Evolutionary conservation across 2,888 invertebrate species (phyloP), one percentile per base, ranked within the genome.

Genomic region (Ctenicera cuprea): DNA sequence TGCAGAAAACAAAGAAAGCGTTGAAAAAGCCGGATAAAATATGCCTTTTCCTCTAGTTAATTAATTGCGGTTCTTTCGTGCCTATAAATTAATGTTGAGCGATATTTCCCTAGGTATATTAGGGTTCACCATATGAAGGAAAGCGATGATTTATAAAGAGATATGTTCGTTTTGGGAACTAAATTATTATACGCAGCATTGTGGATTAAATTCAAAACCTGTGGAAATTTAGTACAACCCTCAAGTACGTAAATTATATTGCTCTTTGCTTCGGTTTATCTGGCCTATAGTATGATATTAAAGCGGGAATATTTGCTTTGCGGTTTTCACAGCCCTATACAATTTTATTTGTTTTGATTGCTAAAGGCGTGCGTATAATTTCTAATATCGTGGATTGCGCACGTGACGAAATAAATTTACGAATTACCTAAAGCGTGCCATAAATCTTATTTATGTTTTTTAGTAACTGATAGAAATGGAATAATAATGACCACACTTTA

Each of bases 101-200:
- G 69, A 70, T 70, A 70, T 70, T 70, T 70, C 70, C 70, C 70
- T 45, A 70, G 70, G 64, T 70, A 70, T 70, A 63, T 70, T 54
- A 70, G 54, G 45, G 62, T 63, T 68, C 57, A 14, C 68, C 48
- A 50, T 61, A 61, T 68, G 68, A 68, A 68, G 63, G 54, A 63
- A 63, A 41, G 62, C 63, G 70, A 70, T 70, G 70, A 63, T 70
- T 70, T 70, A 70, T 70, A 63, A 63, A 63, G 64, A 70, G 63
- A 41, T 61, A 69, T 69, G 37, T 61, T 50, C 61, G 69, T 69
- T 62, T 62, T 38, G 69, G 70, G 70, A 70, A 57, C 62, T 70
- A 70, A 69, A 50, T 43, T 70, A 70, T 52, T 70, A 52, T 62
- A 54, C 52, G 54, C 38, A 43, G 50, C 41, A 26, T 9, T 50